A percentile compares a stretch with the other conserved stretches of the same genome.
phyloP scores from a whole-genome alignment of 2,797 vertebrate species.

The Tragopan temminckii region DNA sequence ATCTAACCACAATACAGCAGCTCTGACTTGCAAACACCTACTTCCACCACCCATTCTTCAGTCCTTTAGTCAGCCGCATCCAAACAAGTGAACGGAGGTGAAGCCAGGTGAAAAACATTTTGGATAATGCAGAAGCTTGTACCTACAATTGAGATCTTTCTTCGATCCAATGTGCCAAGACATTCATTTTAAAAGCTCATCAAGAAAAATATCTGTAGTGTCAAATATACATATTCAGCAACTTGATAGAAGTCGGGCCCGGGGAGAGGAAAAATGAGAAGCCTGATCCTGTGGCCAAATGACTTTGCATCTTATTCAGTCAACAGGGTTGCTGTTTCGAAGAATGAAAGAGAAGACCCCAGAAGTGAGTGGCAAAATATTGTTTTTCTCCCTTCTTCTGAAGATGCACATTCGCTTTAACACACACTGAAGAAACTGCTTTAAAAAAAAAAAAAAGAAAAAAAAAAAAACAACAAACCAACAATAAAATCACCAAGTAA shows the following conservation, averaged over 20 bases:
- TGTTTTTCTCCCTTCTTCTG: constrained; percentile 22
- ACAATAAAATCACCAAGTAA: not conserved
- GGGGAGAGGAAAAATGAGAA: not conserved
- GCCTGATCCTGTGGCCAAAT: not conserved
- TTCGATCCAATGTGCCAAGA: constrained; percentile 15
- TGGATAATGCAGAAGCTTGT: constrained; percentile 35
- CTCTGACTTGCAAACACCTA: constrained; percentile 26
- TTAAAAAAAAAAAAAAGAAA: constrained; percentile 17
- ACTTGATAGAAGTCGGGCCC: not conserved
- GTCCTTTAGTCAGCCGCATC: not conserved
- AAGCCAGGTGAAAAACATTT: constrained; percentile 19
- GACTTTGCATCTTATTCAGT: not conserved
- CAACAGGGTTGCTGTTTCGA: constrained; percentile 49
- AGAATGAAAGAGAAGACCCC: constrained; percentile 53
- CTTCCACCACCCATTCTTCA: constrained; percentile 19
- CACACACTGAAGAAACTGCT: constrained; percentile 41
- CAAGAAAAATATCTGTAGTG: constrained; percentile 21
- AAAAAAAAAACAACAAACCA: not conserved
- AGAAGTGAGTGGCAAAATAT: constrained; percentile 33
- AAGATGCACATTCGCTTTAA: constrained; percentile 30
- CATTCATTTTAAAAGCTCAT: not conserved
- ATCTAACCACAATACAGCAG: constrained; percentile 31
- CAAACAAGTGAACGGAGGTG: not conserved
- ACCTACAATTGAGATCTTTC: constrained; percentile 31
- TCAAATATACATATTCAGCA: constrained; percentile 24